Base-by-base conservation (phyloP, 2,888 invertebrate genomes). In the Sarcophaga caerulescens region DNA sequence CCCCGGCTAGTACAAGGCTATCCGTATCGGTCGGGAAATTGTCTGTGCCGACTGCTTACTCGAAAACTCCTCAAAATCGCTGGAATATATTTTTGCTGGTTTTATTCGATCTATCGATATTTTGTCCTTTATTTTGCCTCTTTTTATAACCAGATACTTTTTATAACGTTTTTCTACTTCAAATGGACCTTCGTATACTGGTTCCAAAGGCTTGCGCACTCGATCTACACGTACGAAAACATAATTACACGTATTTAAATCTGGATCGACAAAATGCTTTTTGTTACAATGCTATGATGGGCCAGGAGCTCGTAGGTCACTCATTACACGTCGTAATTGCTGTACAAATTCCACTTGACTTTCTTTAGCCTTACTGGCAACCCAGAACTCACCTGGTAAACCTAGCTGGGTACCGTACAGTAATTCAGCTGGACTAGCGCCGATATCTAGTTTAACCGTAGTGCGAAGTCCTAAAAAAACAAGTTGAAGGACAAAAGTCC, bases 61-160 rank as follows among this genome's bases (percentile, higher is more conserved):
- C 45, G 45, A 12, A 8, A 47, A 11, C 45, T 47, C 45, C 45
- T 47, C 45, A 11, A 4, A 4, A 47, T 47, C 45, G 69, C 2
- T 47, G 12, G 45, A 47, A 65, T 17, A 63, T n/a, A 23, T 19
- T 70, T 17, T 77, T 23, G 83, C 80, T 71, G 84, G 71, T 52
- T 85, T 81, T n/a, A 81, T 25, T 47, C 81, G 70, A 25, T 87
- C 82, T 2, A 85, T 68, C 14, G 77, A 85, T 45, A 87, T 69
- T 12, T 73, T 83, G 11, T 47, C n/a, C 2, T 25, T 60, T 11
- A 52, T 12, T 25, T 78, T 35, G 0, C 76, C 52, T 12, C 66
- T 75, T 12, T 74, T 69, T 8, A 82, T 11, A 8, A 44, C 69
- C 12, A 85, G 79, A 45, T 68, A 63, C 62, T 85, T 87, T 5